Percentiles rank a stretch among this genome's conserved stretches.
phyloP scores from a whole-genome alignment of 2,113 vertebrate species.

The Alethe diademata region DNA sequence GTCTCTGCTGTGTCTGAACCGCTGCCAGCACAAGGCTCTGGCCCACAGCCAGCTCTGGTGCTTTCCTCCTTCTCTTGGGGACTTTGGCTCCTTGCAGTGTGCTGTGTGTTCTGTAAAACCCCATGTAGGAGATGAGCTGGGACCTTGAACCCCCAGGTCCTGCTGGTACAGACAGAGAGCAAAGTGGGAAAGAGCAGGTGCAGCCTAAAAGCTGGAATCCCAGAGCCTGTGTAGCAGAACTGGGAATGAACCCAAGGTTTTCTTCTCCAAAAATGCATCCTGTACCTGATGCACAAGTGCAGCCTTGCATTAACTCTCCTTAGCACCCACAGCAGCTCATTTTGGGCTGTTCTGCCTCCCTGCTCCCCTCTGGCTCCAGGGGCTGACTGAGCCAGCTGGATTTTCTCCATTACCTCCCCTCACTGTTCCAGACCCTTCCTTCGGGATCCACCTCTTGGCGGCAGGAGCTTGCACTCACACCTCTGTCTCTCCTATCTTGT shows the following conservation, averaged over 20 bases:
- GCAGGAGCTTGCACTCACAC: not conserved
- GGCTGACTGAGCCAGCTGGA: not conserved
- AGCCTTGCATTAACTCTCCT: not conserved
- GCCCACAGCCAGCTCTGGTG: not conserved
- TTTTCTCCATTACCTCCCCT: not conserved
- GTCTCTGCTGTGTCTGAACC: not conserved
- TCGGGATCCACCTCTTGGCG: not conserved
- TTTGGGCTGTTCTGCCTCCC: not conserved
- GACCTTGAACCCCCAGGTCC: not conserved
- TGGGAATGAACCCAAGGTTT: not conserved
- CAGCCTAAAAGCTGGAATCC: not conserved
- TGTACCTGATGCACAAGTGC: not conserved
- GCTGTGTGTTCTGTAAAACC: not conserved
- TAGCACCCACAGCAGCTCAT: not conserved
- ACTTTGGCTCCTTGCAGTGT: not conserved
- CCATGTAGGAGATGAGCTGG: not conserved
- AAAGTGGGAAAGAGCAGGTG: not conserved
- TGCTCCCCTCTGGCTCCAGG: not conserved
- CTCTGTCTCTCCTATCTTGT: not conserved
- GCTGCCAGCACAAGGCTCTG: not conserved
- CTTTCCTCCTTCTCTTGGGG: not conserved
- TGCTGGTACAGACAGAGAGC: not conserved
- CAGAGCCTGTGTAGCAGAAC: accelerated
- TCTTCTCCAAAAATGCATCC: not conserved
- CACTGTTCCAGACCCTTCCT: not conserved